Evolutionary conservation across 1,140 invertebrate species (phyloP), one percentile per base, ranked within the genome.

Genomic region (Temnothorax longispinosus): DNA sequence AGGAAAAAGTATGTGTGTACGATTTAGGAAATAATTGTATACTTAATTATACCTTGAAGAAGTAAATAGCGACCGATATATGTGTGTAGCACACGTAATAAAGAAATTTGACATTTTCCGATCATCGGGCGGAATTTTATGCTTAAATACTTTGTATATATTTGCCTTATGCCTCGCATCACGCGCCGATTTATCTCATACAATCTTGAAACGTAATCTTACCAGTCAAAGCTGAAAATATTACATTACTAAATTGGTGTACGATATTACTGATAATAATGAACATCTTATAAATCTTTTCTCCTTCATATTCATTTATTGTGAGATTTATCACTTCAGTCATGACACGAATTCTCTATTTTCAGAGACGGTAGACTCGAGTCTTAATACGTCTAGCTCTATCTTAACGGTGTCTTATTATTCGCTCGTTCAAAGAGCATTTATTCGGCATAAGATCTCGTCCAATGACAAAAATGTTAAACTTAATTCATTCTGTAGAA

Each of bases 11-110:
- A 27, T 35, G 13, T 27, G 13, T 27, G 6, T 54, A 41, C 44
- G 8, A 62, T 75, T 62, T 21, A 75, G 71, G 15, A 13, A 38
- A 64, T 47, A 64, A 58, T 41, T 44, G 27, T 67, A 44, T 67
- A 67, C 10, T 41, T n/a, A n/a, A 67, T 44, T 67, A 15, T 35
- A 32, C 13, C 50, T 54, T 52, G 54, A 13, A 47, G 5, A 69
- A 69, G 2, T 47, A 47, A 69, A 50, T 27, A 47, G 21, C 18
- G 13, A 67, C 3, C 41, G 11, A 52, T 65, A 52, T 65, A 8
- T 64, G 11, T 38, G 15, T 35, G 47, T 72, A 50, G 7, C n/a
- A 71, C 15, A 18, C 7, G 0, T 35, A 54, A 54, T n/a, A 4
- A 47, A 69, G 7, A 69, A 50, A 50, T 69, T 69, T 47, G 65